Evolutionary conservation across 2,113 vertebrate genomes (phyloP).

Genomic region (Thomomys bottae): DNA sequence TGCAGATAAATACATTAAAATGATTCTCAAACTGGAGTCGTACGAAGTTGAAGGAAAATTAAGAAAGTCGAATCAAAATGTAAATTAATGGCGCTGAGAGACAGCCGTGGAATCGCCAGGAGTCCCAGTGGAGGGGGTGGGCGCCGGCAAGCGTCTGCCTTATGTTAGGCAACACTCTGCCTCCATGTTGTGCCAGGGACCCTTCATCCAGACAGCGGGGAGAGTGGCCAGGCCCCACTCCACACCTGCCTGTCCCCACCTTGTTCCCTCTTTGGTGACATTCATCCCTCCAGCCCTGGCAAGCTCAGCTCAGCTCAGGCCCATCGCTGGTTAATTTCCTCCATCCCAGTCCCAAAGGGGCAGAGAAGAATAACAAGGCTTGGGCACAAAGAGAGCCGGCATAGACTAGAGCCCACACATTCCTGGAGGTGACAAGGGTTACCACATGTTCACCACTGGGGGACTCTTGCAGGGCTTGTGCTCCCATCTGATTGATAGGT

Average conservation of each 20-base stretch:
- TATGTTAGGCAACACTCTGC: slow-evolving; percentile 61
- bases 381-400: not conserved
- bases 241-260: not conserved
- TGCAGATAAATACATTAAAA: slow-evolving; percentile 78
- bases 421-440: not conserved
- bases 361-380: not conserved
- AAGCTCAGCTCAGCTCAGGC: not conserved
- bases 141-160: slow-evolving; percentile 1
- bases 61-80: slow-evolving; percentile 77
- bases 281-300: not conserved
- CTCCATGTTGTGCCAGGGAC: slow-evolving; percentile 25
- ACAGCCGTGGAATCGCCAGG: slow-evolving; percentile 52
- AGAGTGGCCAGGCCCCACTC: not conserved
- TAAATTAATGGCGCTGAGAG: slow-evolving; percentile 67
- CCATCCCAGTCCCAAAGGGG: not conserved
- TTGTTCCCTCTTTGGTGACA: not conserved
- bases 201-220: not conserved
- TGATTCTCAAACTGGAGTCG: slow-evolving; percentile 67
- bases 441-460: rapidly evolving
- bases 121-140: not conserved
- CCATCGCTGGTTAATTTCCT: not conserved
- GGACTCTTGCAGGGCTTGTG: not conserved
- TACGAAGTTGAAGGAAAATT: slow-evolving; percentile 72
- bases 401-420: not conserved
- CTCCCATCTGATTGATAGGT: not conserved